Evolutionary conservation across 2,888 invertebrate genomes (phyloP).

Genomic region (Brachylomia viminalis): DNA sequence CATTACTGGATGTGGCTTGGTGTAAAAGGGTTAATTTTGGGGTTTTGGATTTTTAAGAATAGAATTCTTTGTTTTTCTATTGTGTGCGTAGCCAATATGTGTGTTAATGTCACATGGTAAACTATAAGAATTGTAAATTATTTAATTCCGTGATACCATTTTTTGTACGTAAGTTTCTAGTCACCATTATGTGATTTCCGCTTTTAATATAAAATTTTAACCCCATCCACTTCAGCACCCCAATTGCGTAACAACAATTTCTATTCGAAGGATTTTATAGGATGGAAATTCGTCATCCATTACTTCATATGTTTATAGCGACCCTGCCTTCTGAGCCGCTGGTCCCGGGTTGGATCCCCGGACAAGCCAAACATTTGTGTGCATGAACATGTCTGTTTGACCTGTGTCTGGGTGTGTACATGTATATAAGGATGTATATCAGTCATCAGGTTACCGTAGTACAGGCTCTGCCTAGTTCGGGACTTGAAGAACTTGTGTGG

Average conservation of each 20-base stretch:
- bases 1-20: constrained; percentile 62
- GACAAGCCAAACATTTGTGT: too few relatives aligned
- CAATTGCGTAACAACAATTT: too few relatives aligned
- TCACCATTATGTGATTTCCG: neutral
- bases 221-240: neutral
- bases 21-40: constrained; percentile 8
- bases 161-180: neutral
- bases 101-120: neutral
- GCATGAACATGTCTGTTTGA: too few relatives aligned
- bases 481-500: too few relatives aligned
- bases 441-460: too few relatives aligned
- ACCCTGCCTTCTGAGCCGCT: too few relatives aligned
- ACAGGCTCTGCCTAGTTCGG: too few relatives aligned
- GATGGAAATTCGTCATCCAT: too few relatives aligned
- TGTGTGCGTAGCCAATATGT: neutral
- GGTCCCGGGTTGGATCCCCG: too few relatives aligned
- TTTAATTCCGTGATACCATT: neutral
- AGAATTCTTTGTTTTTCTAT: neutral
- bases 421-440: too few relatives aligned
- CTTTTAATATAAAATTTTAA: neutral
- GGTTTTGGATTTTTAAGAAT: neutral
- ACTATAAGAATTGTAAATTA: neutral
- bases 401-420: too few relatives aligned
- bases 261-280: neutral
- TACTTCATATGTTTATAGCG: too few relatives aligned